These are phyloP conservation scores for Enteromius mattozi DNA, from an alignment of 2,797 vertebrate species.

Conservation along the genomic window DNA sequence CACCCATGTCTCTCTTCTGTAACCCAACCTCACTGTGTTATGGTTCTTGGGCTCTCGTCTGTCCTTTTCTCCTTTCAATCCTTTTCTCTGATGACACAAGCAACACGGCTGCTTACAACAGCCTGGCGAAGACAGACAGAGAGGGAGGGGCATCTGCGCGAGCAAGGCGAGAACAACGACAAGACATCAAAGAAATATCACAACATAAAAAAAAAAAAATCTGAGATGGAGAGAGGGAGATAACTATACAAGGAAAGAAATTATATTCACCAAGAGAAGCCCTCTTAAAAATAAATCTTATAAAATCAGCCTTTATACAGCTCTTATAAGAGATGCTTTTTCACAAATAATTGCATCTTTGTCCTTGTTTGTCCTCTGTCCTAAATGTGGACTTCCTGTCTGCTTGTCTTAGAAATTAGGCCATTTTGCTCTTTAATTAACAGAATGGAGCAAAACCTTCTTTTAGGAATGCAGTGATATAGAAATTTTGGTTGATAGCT, in stretches of 20 bases:
- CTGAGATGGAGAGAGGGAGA: conserved; percentile 48
- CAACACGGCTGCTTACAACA: conserved; percentile 67
- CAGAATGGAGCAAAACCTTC: not conserved
- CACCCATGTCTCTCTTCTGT: conserved; percentile 67
- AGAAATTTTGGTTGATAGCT: not conserved
- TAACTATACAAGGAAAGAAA: conserved; percentile 27
- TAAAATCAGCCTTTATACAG: conserved; percentile 31
- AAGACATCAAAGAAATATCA: conserved; percentile 43
- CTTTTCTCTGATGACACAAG: conserved; percentile 76
- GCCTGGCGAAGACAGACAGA: conserved; percentile 31
- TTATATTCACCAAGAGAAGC: conserved; percentile 1
- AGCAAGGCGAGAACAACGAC: conserved; percentile 46
- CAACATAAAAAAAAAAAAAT: conserved; percentile 5
- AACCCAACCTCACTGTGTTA: conserved; percentile 10
- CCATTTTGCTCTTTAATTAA: not conserved
- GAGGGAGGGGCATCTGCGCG: not conserved
- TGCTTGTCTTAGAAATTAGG: not conserved
- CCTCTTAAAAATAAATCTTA: not conserved
- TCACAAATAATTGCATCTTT: conserved; percentile 59
- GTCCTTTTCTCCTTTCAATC: conserved; percentile 47
- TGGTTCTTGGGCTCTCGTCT: conserved; percentile 9
- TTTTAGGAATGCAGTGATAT: not conserved
- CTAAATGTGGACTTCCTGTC: conserved; percentile 1
- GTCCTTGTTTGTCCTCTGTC: conserved; percentile 52
- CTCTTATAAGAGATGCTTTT: conserved; percentile 55